Evolutionary conservation across 2,113 vertebrate species (phyloP), one percentile per base, ranked within the genome.

Genomic region (Cyphomyrus discorhynchus): DNA sequence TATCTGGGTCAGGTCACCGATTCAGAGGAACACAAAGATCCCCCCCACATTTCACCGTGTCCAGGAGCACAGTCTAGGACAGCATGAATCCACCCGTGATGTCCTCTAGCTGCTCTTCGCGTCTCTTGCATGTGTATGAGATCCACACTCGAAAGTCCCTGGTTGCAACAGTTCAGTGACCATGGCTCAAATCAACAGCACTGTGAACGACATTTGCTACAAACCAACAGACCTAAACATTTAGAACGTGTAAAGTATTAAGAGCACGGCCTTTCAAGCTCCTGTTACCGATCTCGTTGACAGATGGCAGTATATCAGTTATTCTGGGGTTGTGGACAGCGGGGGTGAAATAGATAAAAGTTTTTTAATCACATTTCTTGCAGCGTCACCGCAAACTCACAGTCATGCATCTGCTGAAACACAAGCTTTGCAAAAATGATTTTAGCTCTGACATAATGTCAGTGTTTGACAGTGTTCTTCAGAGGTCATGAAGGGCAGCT

Each of bases 11-110:
- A n/a, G 56, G 39, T 7, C 86, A 92, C 90, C n/a, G 84, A 89
- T 92, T 88, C 90, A 90, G 90, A 93, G 91, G 86, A 87, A 91
- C 88, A 31, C 62, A 70, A 27, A 70, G 10, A 3, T 88, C 91
- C 45, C 88, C 58, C 88, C 89, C 89, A 46, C 42, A 89, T 87
- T 56, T 88, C 84, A 86, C 42, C 1, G 3, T 88, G 13, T 31
- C 50, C 74, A 9, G 50, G 31, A 17, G 7, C 49, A 46, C 62
- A 11, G 45, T 49, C 21, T 66, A 46, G 62, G 11, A 27, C 9
- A 74, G 82, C 31, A 42, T 5, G 19, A 42, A 7, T 85, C 47
- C 83, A 35, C 19, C 31, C 8, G 8, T 39, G 24, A n/a, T 50
- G 1, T 46, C 74, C 87, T 50, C 15, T 24, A 24, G 53, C 50